Percentiles rank a stretch among this genome's conserved stretches.
Evolutionary conservation across 1,140 invertebrate species (phyloP).

Genomic region (Drosophila sechellia): DNA sequence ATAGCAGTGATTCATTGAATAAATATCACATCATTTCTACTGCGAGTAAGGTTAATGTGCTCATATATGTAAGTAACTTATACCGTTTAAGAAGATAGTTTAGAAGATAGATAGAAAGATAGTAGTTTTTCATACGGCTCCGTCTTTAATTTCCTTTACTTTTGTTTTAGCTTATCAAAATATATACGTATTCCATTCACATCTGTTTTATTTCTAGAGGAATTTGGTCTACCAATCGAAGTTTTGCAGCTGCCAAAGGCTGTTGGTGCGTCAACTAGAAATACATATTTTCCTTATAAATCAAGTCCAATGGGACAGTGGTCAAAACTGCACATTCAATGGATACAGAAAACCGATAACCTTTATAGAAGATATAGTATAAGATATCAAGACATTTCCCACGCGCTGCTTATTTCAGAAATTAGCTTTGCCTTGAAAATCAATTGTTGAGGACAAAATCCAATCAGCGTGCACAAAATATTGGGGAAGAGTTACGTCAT

Average conservation of each 20-base stretch:
- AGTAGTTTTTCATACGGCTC: not conserved
- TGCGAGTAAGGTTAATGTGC: not conserved
- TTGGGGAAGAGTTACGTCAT: slow-evolving; percentile 31
- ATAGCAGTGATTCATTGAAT: not conserved
- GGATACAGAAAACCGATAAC: not conserved
- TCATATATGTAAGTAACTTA: no score
- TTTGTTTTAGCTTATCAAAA: slow-evolving; percentile 5
- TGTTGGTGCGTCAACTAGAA: slow-evolving; percentile 42
- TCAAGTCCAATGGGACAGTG: slow-evolving; percentile 13
- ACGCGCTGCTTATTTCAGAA: slow-evolving; percentile 17
- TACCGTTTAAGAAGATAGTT: no score
- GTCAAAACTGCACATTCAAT: slow-evolving; percentile 1
- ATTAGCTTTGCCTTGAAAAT: not conserved
- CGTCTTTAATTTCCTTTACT: not conserved
- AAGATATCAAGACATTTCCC: slow-evolving; percentile 28
- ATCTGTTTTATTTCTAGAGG: slow-evolving; percentile 38
- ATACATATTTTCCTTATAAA: slow-evolving; percentile 25
- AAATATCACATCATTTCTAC: no score
- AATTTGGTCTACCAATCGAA: slow-evolving; percentile 32
- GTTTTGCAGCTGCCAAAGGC: slow-evolving; percentile 39
- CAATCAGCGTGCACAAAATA: slow-evolving; percentile 7
- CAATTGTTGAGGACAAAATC: slow-evolving; percentile 8
- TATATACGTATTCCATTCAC: slow-evolving; percentile 10
- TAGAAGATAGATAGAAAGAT: no score
- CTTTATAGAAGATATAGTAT: not conserved